These are phyloP conservation scores for Sylvilagus bachmani DNA, from an alignment of 2,113 vertebrate genomes.

Conservation along the genomic window DNA sequence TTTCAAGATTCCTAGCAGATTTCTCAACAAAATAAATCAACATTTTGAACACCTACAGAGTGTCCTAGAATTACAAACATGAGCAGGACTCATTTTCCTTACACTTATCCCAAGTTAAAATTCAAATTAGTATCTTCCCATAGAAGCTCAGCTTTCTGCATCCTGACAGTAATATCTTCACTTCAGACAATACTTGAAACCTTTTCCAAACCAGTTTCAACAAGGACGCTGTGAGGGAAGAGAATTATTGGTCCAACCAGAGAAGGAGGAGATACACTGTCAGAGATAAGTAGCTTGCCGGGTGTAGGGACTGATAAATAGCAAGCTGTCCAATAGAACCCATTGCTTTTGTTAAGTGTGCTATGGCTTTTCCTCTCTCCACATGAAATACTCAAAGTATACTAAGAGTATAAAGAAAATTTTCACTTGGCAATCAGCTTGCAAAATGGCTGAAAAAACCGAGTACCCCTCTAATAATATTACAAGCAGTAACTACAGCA, in stretches of 20 bases:
- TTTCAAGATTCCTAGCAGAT: background rate
- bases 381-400: background rate
- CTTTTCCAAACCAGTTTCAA: background rate
- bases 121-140: background rate
- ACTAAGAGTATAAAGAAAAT: background rate
- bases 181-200: background rate
- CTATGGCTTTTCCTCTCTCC: background rate
- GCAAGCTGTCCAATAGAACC: background rate
- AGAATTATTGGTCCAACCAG: background rate
- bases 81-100: background rate
- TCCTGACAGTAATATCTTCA: background rate
- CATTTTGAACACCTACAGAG: background rate
- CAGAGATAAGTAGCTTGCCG: background rate
- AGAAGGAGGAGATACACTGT: background rate
- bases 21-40: constrained; percentile 1
- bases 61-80: background rate
- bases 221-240: background rate
- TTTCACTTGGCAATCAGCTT: background rate
- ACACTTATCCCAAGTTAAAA: background rate
- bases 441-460: background rate
- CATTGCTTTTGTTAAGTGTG: background rate
- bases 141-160: background rate
- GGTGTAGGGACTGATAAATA: background rate
- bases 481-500: background rate
- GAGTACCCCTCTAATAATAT: background rate